Evolutionary conservation across 2,113 vertebrate species (phyloP).

Genomic region (Pollimyrus isidori): DNA sequence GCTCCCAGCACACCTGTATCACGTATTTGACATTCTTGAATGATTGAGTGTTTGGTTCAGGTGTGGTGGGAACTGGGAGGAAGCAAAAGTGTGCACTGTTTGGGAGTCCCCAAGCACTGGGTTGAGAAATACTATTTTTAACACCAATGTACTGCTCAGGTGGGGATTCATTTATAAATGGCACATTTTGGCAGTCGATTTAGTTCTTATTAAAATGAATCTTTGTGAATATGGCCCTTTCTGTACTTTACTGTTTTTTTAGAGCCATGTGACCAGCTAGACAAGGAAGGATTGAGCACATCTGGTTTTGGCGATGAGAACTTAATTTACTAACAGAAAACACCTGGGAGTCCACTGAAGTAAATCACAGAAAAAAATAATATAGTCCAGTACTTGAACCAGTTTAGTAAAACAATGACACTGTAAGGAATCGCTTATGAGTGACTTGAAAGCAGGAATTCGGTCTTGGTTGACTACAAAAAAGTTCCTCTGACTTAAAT

Average conservation of each 20-base stretch:
- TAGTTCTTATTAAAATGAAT: neutral
- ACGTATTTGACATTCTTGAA: neutral
- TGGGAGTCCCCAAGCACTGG: neutral
- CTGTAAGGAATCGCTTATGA: neutral
- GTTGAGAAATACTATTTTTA: neutral
- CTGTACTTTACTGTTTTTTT: neutral
- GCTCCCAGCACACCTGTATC: neutral
- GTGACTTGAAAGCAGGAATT: neutral
- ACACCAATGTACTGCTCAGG: neutral
- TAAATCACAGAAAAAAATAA: neutral
- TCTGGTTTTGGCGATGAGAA: neutral
- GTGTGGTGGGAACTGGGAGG: neutral
- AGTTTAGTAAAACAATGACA: neutral
- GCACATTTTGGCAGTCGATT: neutral
- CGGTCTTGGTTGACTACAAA: neutral
- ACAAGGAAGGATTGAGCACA: neutral
- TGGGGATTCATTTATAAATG: neutral
- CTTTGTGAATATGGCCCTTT: neutral
- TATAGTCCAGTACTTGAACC: neutral
- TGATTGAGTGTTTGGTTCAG: neutral
- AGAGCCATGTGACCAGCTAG: neutral
- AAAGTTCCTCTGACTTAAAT: neutral
- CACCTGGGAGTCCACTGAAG: neutral
- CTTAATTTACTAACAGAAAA: neutral
- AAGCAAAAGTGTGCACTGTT: neutral